These are phyloP conservation scores for Sparidentex hasta DNA, from an alignment of 2,797 vertebrate species.

Conservation along the genomic window DNA sequence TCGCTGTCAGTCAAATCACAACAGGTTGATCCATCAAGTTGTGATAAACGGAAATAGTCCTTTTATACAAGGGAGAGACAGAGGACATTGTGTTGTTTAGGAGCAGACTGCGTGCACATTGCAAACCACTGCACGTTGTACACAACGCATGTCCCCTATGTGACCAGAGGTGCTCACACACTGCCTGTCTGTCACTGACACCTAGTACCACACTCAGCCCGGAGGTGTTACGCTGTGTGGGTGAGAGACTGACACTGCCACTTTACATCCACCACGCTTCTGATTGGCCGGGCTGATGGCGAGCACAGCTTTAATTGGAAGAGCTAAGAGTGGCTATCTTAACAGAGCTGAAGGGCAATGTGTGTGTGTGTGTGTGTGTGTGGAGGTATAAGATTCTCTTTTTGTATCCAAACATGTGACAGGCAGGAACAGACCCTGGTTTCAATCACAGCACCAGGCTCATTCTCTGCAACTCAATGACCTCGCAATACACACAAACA, in stretches of 20 bases:
- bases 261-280: constrained; percentile 76
- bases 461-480: constrained; percentile 67
- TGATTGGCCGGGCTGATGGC: constrained; percentile 74
- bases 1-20: not conserved
- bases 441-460: constrained; percentile 86
- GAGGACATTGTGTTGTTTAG: not conserved
- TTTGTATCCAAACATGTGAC: constrained; percentile 84
- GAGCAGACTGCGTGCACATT: not conserved
- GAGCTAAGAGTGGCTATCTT: constrained; percentile 78
- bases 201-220: constrained; percentile 71
- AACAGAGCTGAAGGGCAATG: constrained; percentile 57
- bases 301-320: constrained; percentile 70
- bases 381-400: constrained; percentile 76
- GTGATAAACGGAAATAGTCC: not conserved
- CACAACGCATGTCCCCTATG: constrained; percentile 9
- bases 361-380: constrained; percentile 34
- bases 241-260: constrained; percentile 73
- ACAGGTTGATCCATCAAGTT: not conserved
- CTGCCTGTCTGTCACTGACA: constrained; percentile 68
- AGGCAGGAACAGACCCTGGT: constrained; percentile 84
- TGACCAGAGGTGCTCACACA: constrained; percentile 53
- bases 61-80: not conserved
- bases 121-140: not conserved
- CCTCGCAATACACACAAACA: constrained; percentile 43
- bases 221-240: constrained; percentile 73